Percentiles rank a stretch among this genome's conserved stretches.
These are phyloP conservation scores for Hiodon alosoides DNA, from an alignment of 2,113 vertebrate genomes.

Conservation along the genomic window DNA sequence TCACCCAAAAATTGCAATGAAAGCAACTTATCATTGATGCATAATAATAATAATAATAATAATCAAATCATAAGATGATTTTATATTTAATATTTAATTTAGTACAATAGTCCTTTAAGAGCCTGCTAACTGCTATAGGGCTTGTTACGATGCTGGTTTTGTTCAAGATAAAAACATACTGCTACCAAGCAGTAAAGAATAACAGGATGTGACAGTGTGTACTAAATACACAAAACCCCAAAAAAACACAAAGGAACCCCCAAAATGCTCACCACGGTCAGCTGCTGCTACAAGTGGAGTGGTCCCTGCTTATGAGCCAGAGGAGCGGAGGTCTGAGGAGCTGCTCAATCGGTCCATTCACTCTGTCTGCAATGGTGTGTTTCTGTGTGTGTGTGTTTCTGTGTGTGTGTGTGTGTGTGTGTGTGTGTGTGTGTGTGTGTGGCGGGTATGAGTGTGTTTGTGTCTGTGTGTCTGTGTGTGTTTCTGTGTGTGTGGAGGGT, in stretches of 20 bases:
- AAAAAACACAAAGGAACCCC: slow-evolving; percentile 46
- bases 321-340: slow-evolving; percentile 67
- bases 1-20: no score
- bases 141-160: no score
- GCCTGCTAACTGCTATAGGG: no score
- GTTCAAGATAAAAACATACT: no score
- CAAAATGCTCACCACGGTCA: slow-evolving; percentile 86
- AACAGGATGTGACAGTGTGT: no score
- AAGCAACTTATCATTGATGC: no score
- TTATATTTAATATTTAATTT: no score
- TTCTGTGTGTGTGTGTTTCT: slow-evolving; percentile 37
- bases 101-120: no score
- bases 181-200: no score
- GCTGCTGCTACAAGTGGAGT: slow-evolving; percentile 66
- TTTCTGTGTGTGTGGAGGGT: no score
- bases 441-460: background rate
- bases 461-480: slow-evolving; percentile 22
- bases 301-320: slow-evolving; percentile 65
- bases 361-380: slow-evolving; percentile 44
- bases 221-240: background rate
- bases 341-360: slow-evolving; percentile 70
- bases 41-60: no score
- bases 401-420: slow-evolving; percentile 44
- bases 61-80: no score
- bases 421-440: slow-evolving; percentile 44